phyloP scores from a whole-genome alignment of 2,113 vertebrate species.

The Ibidorhyncha struthersii region DNA sequence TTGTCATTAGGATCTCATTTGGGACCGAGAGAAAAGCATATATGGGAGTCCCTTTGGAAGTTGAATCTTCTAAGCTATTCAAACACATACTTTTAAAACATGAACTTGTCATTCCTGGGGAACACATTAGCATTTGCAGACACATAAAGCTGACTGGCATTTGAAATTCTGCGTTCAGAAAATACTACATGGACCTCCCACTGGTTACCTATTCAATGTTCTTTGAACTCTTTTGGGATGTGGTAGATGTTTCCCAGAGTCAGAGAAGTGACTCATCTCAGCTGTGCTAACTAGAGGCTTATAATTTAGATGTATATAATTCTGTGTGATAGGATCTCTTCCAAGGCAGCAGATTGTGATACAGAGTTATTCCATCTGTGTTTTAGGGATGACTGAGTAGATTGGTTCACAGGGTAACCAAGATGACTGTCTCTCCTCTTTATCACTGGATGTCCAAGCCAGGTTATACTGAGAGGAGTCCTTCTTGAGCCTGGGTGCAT shows the following conservation, averaged over 20 bases:
- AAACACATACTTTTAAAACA: not conserved
- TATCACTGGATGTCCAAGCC: not conserved
- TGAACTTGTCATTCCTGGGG: not conserved
- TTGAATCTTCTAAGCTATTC: not conserved
- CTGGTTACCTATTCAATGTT: not conserved
- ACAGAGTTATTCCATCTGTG: not conserved
- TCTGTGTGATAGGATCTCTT: not conserved
- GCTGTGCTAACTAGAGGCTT: conserved; percentile 1
- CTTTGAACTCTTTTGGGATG: not conserved
- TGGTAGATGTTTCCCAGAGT: not conserved
- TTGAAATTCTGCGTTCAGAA: not conserved
- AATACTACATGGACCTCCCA: not conserved
- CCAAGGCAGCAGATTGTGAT: conserved; percentile 37
- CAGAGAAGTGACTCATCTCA: conserved; percentile 23
- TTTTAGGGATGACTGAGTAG: not conserved
- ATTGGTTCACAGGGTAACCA: not conserved
- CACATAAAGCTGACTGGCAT: not conserved
- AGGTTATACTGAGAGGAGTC: not conserved
- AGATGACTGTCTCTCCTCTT: not conserved
- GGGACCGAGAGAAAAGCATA: not conserved
- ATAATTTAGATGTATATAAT: not conserved
- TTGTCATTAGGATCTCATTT: not conserved
- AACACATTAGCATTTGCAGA: not conserved
- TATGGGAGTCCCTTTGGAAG: not conserved
- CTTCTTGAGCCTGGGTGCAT: not conserved